Evolutionary conservation across 2,797 vertebrate genomes (phyloP).

Genomic region (Tokudaia muenninki): DNA sequence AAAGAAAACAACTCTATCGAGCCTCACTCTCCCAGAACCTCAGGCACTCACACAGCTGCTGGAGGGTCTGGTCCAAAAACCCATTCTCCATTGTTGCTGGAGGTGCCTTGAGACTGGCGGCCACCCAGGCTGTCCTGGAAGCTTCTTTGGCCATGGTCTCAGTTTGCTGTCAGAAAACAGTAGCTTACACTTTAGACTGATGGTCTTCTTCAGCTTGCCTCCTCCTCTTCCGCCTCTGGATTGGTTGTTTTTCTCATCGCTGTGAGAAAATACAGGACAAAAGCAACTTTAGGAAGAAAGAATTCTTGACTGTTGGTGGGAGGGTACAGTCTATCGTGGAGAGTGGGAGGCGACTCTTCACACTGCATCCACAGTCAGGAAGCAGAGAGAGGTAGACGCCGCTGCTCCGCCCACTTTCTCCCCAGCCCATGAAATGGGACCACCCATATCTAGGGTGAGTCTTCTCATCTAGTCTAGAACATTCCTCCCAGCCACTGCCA

Average conservation of each 20-base stretch:
- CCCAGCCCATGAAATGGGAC: neutral
- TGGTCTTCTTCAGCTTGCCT: neutral
- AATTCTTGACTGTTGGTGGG: too few species aligned
- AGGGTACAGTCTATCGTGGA: neutral
- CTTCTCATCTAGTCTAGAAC: neutral
- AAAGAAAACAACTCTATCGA: neutral
- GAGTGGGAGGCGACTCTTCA: neutral
- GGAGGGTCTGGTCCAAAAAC: neutral
- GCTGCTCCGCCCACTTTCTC: neutral
- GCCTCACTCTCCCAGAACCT: neutral
- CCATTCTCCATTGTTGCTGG: fast-evolving
- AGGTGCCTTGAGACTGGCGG: neutral
- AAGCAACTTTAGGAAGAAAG: neutral
- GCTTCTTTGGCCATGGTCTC: conserved; percentile 26
- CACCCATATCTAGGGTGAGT: neutral
- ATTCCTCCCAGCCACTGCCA: neutral
- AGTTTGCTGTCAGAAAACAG: conserved; percentile 40
- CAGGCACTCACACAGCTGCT: neutral
- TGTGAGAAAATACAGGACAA: neutral
- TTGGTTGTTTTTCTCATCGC: neutral
- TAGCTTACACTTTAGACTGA: neutral
- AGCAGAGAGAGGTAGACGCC: neutral
- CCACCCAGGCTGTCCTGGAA: neutral
- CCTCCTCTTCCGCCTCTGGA: neutral
- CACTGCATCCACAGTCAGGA: neutral